Evolutionary conservation across 2,888 invertebrate genomes (phyloP), one percentile per base, ranked within the genome.

Genomic region (Eupithecia subfuscata): DNA sequence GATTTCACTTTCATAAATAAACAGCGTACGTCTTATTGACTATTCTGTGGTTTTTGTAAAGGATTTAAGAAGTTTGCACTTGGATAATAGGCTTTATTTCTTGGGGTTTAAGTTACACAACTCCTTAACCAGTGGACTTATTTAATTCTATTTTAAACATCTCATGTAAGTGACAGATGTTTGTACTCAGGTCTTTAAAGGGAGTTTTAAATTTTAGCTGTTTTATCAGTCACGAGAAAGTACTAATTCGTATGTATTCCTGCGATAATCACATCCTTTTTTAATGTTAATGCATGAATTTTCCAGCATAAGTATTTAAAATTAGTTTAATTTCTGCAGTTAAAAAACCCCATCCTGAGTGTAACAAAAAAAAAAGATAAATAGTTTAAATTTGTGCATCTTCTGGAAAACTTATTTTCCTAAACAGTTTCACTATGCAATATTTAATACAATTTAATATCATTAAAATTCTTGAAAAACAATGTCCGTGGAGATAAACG

Each of bases 401-500:
- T 16, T 48, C 18, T 7, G 48, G 7, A 48, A 48, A 18, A 48
- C n/a, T 0, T 5, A 5, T 1, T 60, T 22, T 22, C 5, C 22
- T 22, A 2, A 56, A 22, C 48, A 11, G 56, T 56, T 56, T 22
- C 12, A 22, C 22, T 3, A 14, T 60, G 22, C 25, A 25, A 60
- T 5, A 60, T 60, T 56, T 22, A n/a, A 56, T 52, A 30, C 45
- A 9, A 18, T 74, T 71, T 75, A 71, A 71, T 71, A 73, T 40
- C 12, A 70, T 70, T 60, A 70, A 78, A 76, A 48, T 67, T 60
- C 52, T 40, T 73, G 30, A 68, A 71, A 77, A 74, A 71, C 77
- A 78, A 70, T 75, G 74, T 76, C 63, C 60, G 64, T 40, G 60
- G 70, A 67, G 73, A 75, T 75, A 70, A 70, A 22, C 65, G 76